Base-by-base conservation (phyloP, 2,113 vertebrate species). In the Antennarius striatus region DNA sequence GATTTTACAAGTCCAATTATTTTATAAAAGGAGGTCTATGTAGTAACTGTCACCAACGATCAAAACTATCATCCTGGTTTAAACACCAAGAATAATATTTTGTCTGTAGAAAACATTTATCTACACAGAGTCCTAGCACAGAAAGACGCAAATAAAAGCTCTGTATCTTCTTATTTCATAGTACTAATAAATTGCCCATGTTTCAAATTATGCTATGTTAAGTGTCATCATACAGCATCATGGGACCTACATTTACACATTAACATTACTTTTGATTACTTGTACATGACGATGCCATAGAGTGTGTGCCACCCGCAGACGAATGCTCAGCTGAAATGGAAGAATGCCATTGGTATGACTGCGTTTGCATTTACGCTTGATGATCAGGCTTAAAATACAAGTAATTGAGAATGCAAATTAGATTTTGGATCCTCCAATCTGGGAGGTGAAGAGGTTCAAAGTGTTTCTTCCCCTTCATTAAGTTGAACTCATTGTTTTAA, bases 401-500 rank as follows among this genome's bases (percentile, higher is more conserved):
- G 81, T 81, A 83, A 87, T 64, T 77, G 71, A 83, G 72, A 83
- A 89, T 83, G 85, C 84, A 82, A 86, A 91, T 90, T 55, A 79
- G 74, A 82, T 78, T 86, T 77, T 40, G 65, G 79, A 43, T 61
- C 57, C 80, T 86, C 72, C 78, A 74, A 74, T 87, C 72, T 82
- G 66, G 73, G 71, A 88, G 81, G 82, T 86, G 79, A 86, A 86
- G 77, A 85, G 80, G 82, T 91, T 91, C 87, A 90, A 86, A 90
- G 86, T 48, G 28, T 84, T 84, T 87, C 72, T 84, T 83, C 85
- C 78, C 73, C 89, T 87, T 90, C 87, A 90, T 91, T 91, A 89
- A 85, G 70, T 81, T 73, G 71, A 84, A 86, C 83, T 89, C 75
- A 87, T 89, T 89, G 87, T 90, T 90, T 89, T 91, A 91, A 92